Percentiles rank a stretch among this genome's conserved stretches.
Conservation (phyloP, 1,140 invertebrate species). For the Notospermus geniculatus region DNA sequence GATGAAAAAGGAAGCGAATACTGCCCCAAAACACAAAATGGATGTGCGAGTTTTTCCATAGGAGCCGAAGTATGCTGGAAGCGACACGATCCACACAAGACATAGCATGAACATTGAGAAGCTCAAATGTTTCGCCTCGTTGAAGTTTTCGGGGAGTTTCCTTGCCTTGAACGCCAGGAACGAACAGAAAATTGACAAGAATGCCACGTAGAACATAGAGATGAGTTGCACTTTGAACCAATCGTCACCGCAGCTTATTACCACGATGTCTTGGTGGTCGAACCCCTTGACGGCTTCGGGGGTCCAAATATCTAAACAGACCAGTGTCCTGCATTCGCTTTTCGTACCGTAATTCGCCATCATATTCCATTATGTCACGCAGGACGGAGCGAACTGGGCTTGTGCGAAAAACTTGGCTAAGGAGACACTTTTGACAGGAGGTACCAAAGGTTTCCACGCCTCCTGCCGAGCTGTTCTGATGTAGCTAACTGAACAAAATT, state of each 20-base stretch:
- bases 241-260: background rate
- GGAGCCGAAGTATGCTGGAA: constrained; percentile 66
- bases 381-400: too few relatives aligned
- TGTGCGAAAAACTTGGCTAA: too few relatives aligned
- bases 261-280: background rate
- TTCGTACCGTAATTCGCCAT: too few relatives aligned
- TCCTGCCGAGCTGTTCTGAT: too few relatives aligned
- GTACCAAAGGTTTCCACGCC: too few relatives aligned
- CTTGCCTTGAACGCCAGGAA: constrained; percentile 72
- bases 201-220: constrained; percentile 69
- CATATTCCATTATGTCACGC: too few relatives aligned
- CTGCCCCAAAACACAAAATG: constrained; percentile 65
- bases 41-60: constrained; percentile 64
- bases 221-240: constrained; percentile 59
- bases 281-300: background rate
- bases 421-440: too few relatives aligned
- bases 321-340: too few relatives aligned
- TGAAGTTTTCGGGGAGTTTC: constrained; percentile 89
- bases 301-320: background rate
- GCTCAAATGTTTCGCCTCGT: constrained; percentile 86
- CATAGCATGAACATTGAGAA: constrained; percentile 90
- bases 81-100: constrained; percentile 68
- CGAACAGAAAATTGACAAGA: constrained; percentile 68
- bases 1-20: constrained; percentile 67
- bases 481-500: too few relatives aligned